phyloP scores from a whole-genome alignment of 92 coral and sea anemone genomes.

The Hydrozoanthus gracilis region DNA sequence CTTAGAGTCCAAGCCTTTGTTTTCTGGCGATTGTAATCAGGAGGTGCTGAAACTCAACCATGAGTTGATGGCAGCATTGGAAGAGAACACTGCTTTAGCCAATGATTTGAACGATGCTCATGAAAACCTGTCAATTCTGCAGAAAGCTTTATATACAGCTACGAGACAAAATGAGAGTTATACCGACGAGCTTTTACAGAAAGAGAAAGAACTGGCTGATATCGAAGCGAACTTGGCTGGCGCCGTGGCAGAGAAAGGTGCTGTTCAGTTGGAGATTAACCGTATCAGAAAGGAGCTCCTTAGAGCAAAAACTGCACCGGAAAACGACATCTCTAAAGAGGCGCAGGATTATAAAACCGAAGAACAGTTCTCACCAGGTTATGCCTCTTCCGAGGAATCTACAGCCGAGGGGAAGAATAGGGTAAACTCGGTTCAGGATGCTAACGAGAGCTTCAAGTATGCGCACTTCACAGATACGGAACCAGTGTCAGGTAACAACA shows the following conservation, averaged over 20 bases:
- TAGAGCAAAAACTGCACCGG: neutral
- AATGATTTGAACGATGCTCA: conserved; percentile 69
- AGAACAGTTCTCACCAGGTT: neutral
- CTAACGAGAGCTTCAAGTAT: neutral
- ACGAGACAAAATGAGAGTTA: conserved; percentile 59
- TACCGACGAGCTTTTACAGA: conserved; percentile 62
- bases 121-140: conserved; percentile 57
- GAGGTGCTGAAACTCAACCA: conserved; percentile 77
- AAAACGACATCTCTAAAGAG: conserved; percentile 17
- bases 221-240: conserved; percentile 54
- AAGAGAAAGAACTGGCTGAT: conserved; percentile 55
- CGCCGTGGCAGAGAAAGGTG: conserved; percentile 48
- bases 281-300: conserved; percentile 37
- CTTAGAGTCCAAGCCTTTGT: conserved; percentile 64
- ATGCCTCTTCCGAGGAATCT: neutral
- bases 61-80: conserved; percentile 65
- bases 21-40: conserved; percentile 57
- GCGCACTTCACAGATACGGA: conserved; percentile 14
- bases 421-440: neutral
- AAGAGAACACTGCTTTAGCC: conserved; percentile 65
- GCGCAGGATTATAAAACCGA: neutral
- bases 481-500: neutral
- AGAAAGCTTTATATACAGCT: conserved; percentile 52
- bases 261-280: conserved; percentile 26
- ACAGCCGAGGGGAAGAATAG: neutral